Conservation (phyloP, 2,797 vertebrate species). For the Balearica regulorum region DNA sequence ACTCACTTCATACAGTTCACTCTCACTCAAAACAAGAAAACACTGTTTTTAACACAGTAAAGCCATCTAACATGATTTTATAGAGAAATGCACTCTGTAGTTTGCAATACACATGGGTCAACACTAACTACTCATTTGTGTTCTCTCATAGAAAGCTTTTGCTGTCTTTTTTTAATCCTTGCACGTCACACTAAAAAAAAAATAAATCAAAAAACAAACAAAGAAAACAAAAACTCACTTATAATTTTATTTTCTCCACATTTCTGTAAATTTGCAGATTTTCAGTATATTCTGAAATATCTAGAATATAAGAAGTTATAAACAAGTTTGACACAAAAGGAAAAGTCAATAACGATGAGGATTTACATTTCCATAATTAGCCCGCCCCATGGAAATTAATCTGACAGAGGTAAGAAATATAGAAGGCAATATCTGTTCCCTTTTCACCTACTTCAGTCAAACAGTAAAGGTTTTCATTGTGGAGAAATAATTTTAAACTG, state of each 20-base stretch:
- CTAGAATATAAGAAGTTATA: constrained; percentile 3
- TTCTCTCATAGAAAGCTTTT: not conserved
- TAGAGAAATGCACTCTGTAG: not conserved
- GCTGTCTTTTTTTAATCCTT: not conserved
- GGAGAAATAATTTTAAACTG: not conserved
- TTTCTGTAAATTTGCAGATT: not conserved
- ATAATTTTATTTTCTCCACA: not conserved
- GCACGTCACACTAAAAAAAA: not conserved
- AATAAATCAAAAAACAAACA: not conserved
- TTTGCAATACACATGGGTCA: not conserved
- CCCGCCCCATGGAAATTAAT: not conserved
- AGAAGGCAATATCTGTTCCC: not conserved
- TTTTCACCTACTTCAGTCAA: not conserved
- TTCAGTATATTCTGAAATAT: not conserved
- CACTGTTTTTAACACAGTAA: not conserved
- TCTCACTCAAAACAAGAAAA: not conserved
- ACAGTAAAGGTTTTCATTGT: not conserved
- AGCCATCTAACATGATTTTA: not conserved
- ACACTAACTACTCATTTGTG: not conserved
- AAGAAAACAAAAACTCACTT: no score
- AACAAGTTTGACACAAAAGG: not conserved
- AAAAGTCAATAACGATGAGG: not conserved
- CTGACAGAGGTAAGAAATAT: not conserved
- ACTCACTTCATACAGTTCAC: not conserved
- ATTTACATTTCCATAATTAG: not conserved